Conservation (phyloP, 2,888 invertebrate species). For the Deilephila porcellus region DNA sequence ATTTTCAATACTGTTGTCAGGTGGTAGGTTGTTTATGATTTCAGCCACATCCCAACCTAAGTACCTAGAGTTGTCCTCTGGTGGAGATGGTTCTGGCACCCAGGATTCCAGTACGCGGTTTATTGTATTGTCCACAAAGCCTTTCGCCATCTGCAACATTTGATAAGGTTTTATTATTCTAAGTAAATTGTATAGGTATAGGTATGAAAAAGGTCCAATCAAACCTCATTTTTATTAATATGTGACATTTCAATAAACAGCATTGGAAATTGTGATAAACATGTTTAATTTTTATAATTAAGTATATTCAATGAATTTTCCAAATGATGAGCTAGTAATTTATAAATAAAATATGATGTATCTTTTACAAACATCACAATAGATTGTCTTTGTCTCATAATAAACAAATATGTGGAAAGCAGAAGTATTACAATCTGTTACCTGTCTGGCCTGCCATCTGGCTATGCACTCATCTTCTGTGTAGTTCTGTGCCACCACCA, state of each 20-base stretch:
- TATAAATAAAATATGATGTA: background rate
- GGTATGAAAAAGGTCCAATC: no score
- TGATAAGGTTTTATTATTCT: no score
- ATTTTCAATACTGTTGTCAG: constrained; percentile 86
- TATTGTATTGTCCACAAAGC: constrained; percentile 88
- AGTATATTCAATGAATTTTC: no score
- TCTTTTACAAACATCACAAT: background rate
- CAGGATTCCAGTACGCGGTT: constrained; percentile 87
- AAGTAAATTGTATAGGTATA: no score
- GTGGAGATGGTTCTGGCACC: constrained; percentile 73
- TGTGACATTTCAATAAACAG: no score
- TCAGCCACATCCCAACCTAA: constrained; percentile 78
- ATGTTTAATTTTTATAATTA: no score
- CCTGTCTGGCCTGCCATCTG: constrained; percentile 88
- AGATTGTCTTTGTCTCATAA: background rate
- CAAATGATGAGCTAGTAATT: no score
- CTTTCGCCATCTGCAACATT: constrained; percentile 82
- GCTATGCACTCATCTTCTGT: constrained; percentile 75
- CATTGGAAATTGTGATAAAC: no score
- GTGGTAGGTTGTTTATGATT: constrained; percentile 82
- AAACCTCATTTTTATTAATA: no score
- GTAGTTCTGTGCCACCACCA: constrained; percentile 55
- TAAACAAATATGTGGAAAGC: background rate
- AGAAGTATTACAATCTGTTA: constrained; percentile 44
- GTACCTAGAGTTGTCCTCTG: constrained; percentile 64